Evolutionary conservation across 2,113 vertebrate genomes (phyloP).

Genomic region (Microcebus tavaratra): DNA sequence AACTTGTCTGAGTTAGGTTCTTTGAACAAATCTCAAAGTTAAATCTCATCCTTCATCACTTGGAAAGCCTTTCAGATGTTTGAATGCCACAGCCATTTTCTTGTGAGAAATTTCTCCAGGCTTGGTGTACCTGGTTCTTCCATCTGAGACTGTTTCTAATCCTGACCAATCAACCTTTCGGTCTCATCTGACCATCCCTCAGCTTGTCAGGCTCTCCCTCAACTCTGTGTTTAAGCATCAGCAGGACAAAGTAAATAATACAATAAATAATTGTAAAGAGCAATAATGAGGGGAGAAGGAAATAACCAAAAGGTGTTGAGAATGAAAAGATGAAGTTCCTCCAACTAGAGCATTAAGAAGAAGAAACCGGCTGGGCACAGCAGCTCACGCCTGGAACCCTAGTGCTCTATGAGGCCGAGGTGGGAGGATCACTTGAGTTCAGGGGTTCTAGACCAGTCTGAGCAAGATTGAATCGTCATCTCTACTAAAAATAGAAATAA

Average conservation of each 20-base stretch:
- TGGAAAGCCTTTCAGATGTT: neutral
- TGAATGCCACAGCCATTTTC: fast-evolving
- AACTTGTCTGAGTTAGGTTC: neutral
- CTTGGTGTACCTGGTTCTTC: neutral
- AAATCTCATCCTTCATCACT: neutral
- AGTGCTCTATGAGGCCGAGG: no score
- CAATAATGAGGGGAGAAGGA: neutral
- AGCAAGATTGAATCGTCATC: no score
- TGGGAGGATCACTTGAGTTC: no score
- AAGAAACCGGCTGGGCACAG: neutral
- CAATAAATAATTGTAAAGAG: neutral
- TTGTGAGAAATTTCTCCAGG: no score
- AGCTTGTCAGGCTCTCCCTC: neutral
- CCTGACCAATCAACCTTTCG: neutral
- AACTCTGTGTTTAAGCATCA: neutral
- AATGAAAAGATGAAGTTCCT: neutral
- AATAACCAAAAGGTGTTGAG: neutral
- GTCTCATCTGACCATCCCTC: no score
- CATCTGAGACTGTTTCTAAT: neutral
- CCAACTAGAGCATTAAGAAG: neutral
- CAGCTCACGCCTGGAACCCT: no score
- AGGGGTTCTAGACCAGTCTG: no score
- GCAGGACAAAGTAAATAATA: neutral
- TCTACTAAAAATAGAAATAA: no score
- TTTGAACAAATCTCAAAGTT: neutral